These are phyloP conservation scores for Pangasianodon gigas DNA, from an alignment of 2,113 vertebrate species.

Conservation along the genomic window DNA sequence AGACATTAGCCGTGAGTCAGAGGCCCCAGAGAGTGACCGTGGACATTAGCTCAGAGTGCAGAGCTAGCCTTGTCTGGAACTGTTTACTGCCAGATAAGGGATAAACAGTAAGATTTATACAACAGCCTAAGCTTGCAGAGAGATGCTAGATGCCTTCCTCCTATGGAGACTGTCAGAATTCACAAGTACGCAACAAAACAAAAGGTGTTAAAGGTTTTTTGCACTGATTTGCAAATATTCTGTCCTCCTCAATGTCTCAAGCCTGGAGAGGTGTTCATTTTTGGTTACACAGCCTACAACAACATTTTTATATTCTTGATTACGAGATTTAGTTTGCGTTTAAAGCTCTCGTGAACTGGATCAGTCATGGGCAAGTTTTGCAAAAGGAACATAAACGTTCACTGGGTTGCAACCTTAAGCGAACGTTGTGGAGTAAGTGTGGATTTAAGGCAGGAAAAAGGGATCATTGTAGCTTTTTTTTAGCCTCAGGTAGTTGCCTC, in stretches of 20 bases:
- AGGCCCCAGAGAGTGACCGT: conserved; percentile 23
- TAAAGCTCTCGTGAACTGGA: neutral
- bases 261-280: neutral
- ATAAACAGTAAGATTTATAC: conserved; percentile 53
- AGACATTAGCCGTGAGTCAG: conserved; percentile 21
- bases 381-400: neutral
- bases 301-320: neutral
- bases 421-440: neutral
- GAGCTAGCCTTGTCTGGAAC: conserved; percentile 50
- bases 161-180: neutral
- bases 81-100: conserved; percentile 47
- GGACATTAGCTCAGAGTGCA: conserved; percentile 41
- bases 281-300: neutral
- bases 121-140: conserved; percentile 5
- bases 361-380: neutral
- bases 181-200: neutral
- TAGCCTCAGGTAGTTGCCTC: conserved; percentile 29
- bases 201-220: neutral
- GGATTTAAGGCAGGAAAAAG: neutral
- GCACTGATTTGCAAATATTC: neutral
- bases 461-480: conserved; percentile 2
- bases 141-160: neutral
- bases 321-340: neutral
- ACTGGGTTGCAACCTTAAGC: neutral
- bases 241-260: neutral